These are phyloP conservation scores for Syrista parreyssii DNA, from an alignment of 2,888 invertebrate genomes.

Conservation along the genomic window DNA sequence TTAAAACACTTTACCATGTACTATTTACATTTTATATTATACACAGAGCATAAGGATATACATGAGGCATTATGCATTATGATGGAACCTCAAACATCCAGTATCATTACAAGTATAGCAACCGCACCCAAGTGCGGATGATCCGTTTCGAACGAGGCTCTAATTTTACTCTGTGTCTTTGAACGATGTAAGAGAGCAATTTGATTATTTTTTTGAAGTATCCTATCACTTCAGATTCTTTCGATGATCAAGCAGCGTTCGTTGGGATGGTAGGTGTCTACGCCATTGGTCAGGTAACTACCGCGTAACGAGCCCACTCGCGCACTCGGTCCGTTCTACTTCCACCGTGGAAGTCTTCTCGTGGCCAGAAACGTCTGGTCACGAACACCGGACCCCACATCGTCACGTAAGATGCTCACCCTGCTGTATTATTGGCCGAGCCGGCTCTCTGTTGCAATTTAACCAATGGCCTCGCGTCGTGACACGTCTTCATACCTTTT, in stretches of 20 bases:
- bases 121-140: not conserved
- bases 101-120: not conserved
- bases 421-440: constrained; percentile 11
- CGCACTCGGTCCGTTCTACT: constrained; percentile 36
- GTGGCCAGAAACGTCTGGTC: constrained; percentile 41
- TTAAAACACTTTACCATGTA: not conserved
- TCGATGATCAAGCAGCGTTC: no score
- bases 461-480: constrained; percentile 15
- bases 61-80: not conserved
- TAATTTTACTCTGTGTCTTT: not conserved
- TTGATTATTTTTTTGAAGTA: not conserved
- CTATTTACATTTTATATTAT: not conserved
- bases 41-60: not conserved
- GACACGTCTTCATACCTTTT: constrained; percentile 22
- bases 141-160: not conserved
- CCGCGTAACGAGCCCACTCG: constrained; percentile 54
- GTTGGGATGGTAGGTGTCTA: constrained; percentile 9
- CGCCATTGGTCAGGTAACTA: constrained; percentile 53
- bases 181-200: not conserved
- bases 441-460: constrained; percentile 20
- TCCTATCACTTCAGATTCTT: no score
- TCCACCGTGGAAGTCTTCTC: constrained; percentile 15
- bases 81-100: not conserved
- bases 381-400: constrained; percentile 54
- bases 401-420: constrained; percentile 37